These are phyloP conservation scores for Cnemophilus loriae DNA, from an alignment of 2,113 vertebrate genomes.

Conservation along the genomic window DNA sequence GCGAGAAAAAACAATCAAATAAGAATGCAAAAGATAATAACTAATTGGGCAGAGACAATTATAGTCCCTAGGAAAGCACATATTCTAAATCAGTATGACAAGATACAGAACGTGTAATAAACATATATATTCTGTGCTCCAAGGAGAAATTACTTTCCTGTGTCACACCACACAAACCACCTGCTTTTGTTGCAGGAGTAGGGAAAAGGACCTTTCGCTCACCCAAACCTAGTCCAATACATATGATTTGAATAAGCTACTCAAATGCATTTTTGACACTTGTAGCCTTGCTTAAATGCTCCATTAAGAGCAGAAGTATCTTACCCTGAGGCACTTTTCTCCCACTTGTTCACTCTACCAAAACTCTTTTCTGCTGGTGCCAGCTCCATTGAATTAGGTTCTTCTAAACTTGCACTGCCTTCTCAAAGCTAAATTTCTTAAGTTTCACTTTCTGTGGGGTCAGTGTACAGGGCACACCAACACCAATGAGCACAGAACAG, in stretches of 20 bases:
- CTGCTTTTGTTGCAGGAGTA: background rate
- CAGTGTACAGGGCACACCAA: accelerated
- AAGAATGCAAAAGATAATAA: background rate
- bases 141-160: background rate
- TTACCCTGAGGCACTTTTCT: background rate
- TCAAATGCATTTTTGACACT: background rate
- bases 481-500: background rate
- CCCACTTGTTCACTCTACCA: background rate
- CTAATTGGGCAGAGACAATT: background rate
- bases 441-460: background rate
- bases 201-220: background rate
- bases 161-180: background rate
- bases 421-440: background rate
- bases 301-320: background rate
- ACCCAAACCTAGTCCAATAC: background rate
- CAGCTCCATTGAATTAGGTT: background rate
- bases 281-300: background rate
- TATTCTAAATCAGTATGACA: background rate
- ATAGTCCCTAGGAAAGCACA: background rate
- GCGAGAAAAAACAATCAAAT: background rate
- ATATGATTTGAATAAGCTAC: background rate
- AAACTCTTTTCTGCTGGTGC: background rate
- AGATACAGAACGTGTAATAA: background rate
- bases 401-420: background rate
- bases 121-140: background rate